phyloP scores from a whole-genome alignment of 2,113 vertebrate species.

The Aldabrachelys gigantea region DNA sequence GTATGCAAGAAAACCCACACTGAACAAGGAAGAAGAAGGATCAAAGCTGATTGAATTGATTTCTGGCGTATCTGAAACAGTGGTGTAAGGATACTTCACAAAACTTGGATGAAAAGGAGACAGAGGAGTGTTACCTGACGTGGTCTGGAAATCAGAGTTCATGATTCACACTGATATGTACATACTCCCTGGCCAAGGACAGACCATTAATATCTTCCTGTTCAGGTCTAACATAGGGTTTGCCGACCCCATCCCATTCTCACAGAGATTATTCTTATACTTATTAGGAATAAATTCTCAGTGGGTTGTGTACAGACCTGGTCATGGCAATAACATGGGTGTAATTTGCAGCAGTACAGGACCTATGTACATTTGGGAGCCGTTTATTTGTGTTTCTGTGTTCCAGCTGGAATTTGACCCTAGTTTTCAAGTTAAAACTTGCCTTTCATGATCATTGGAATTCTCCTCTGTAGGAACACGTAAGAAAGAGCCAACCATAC shows the following conservation, averaged over 20 bases:
- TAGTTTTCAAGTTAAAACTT: not conserved
- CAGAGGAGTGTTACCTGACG: not conserved
- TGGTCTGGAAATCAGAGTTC: not conserved
- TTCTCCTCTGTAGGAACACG: not conserved
- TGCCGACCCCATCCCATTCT: not conserved
- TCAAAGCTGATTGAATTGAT: not conserved
- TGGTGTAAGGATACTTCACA: not conserved
- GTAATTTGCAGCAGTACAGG: not conserved
- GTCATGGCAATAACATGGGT: not conserved
- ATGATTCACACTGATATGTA: not conserved
- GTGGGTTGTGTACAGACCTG: not conserved
- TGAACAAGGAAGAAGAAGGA: not conserved
- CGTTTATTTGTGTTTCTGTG: not conserved
- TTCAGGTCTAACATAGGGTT: not conserved
- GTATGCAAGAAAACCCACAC: not conserved
- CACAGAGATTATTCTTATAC: not conserved
- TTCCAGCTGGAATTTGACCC: not conserved
- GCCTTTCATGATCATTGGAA: not conserved
- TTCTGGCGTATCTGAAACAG: not conserved
- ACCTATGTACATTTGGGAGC: not conserved
- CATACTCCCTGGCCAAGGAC: not conserved
- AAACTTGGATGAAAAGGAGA: not conserved
- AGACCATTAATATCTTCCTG: not conserved
- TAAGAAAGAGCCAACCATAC: not conserved
- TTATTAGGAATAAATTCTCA: not conserved